Conservation (phyloP, 2,888 invertebrate species). For the Marasmarcha lunaedactyla region DNA sequence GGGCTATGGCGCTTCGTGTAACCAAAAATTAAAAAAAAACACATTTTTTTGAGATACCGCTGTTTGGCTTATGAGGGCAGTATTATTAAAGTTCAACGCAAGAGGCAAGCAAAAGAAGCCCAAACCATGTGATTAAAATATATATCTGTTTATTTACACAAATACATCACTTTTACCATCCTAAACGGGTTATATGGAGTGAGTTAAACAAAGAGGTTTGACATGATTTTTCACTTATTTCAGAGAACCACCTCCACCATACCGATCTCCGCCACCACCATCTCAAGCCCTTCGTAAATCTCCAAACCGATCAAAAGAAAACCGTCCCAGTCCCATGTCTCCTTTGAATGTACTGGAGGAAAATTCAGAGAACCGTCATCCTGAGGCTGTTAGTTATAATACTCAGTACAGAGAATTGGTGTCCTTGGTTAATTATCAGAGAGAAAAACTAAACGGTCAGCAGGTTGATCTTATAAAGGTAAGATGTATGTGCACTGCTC, state of each 20-base stretch:
- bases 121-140: no score
- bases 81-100: no score
- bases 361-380: conserved; percentile 30
- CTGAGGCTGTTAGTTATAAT: conserved; percentile 78
- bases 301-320: conserved; percentile 39
- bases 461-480: conserved; percentile 93
- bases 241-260: conserved; percentile 65
- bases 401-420: conserved; percentile 86
- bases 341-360: conserved; percentile 46
- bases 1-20: no score
- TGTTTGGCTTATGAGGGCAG: no score
- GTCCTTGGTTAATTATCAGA: conserved; percentile 89
- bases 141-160: no score
- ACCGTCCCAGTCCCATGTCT: conserved; percentile 53
- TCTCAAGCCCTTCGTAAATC: conserved; percentile 46
- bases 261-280: conserved; percentile 61
- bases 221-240: no score
- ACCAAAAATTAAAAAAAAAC: no score
- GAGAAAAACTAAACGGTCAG: conserved; percentile 89
- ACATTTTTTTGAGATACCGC: no score
- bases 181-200: no score
- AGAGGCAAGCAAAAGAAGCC: no score
- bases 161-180: no score
- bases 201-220: no score
- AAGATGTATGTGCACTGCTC: conserved; percentile 17